Evolutionary conservation across 2,888 invertebrate genomes (phyloP), one percentile per base, ranked within the genome.

Genomic region (Clostera curtula): DNA sequence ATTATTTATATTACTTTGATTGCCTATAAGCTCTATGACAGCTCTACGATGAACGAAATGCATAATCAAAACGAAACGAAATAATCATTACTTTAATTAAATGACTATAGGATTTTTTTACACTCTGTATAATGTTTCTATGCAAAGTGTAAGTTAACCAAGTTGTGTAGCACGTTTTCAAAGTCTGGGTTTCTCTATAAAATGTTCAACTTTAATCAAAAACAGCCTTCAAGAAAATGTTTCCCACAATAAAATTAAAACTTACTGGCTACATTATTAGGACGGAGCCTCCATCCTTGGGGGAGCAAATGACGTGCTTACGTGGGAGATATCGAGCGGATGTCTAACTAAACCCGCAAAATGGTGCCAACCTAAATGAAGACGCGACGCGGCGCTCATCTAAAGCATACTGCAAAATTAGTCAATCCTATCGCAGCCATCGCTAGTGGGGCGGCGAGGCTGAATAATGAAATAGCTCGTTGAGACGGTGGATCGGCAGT

Each of bases 381-480:
- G 68, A 63, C 44, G 69, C 56, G 45, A 69, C 58, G 54, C 57
- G 52, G 38, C 56, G 51, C 53, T 58, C 61, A 61, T 61, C 67
- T 58, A 56, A 66, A 60, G 62, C 62, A 67, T 66, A 72, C 64
- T 72, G 62, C 65, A 57, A 71, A 79, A 80, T 80, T 82, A 75
- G 77, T 76, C 76, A 73, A 72, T 75, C 65, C 71, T 75, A 79
- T 75, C 74, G 59, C 60, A 45, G 56, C 56, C 61, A 75, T 80
- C 73, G 72, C 55, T 53, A 61, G 57, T 52, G 59, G 53, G 66
- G 57, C 63, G 59, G 59, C 56, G 62, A 63, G 56, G 58, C 67
- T 67, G 77, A 79, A 79, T 80, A 82, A 82, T 80, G 72, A 76
- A 80, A 80, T 79, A 76, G 76, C 72, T 74, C 66, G 61, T 70